Evolutionary conservation across 1,140 invertebrate species (phyloP), one percentile per base, ranked within the genome.

Genomic region (Trichoplusia ni): DNA sequence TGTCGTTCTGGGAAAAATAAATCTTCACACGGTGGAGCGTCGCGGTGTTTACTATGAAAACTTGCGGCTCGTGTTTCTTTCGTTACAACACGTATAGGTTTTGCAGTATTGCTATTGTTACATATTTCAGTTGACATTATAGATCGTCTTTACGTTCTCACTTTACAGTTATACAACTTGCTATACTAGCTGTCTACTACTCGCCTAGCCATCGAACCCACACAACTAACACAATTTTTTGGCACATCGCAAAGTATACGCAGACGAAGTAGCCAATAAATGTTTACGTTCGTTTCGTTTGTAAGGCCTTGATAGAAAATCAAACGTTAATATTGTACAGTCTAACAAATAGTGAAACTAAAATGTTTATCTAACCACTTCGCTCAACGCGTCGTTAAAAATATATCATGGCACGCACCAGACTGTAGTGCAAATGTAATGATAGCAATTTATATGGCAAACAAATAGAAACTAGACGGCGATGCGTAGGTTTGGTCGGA

Each of bases 1-100:
- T 76, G 75, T 76, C 56, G 59, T 78, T 75, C 77, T 78, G 77
- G 70, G 77, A 82, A 81, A 79, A 71, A 64, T 76, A 74, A 76
- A 72, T 77, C 73, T 77, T 81, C 73, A 78, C 79, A 79, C 79
- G 73, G 16, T 47, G 47, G 23, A 42, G 59, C 70, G 62, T 44
- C 59, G 59, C 21, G 33, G 60, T 77, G 75, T 77, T 80, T 77
- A 80, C 77, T 77, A 80, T 71, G 72, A 71, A 75, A 71, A 68
- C 66, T 49, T 23, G 42, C 47, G 38, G 54, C 33, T 71, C 62
- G 54, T 38, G 59, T 75, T 69, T 69, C 72, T 68, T 69, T 71
- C 62, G 44, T 53, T 63, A 64, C 67, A 63, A 59, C 51, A 40
- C 49, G 33, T 35, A 51, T 67, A 42, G 49, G 37, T 64, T 64